Conservation (phyloP, 2,113 vertebrate species). For the Ptilorrhoa leucosticta region DNA sequence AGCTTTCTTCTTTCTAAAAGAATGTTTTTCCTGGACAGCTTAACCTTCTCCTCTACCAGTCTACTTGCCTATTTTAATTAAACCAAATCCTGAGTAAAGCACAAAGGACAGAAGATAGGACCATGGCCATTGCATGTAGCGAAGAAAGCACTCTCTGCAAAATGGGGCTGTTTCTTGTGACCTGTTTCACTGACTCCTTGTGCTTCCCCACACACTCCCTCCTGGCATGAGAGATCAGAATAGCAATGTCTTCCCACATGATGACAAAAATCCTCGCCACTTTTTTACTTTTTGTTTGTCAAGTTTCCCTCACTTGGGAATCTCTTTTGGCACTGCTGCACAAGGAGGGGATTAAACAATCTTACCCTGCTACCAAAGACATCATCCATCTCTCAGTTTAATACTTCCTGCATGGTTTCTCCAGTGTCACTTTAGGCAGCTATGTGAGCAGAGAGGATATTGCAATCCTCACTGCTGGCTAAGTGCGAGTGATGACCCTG, state of each 20-base stretch:
- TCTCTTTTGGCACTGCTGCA: neutral
- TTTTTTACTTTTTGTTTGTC: neutral
- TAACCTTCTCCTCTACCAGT: neutral
- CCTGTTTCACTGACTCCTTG: neutral
- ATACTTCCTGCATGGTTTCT: neutral
- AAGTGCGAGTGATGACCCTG: rapidly evolving
- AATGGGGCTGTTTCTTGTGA: neutral
- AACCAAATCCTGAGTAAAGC: neutral
- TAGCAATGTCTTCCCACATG: neutral
- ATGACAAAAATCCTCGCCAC: neutral
- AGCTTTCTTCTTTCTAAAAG: neutral
- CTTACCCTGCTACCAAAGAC: neutral
- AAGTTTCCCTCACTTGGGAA: neutral
- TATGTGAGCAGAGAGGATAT: neutral
- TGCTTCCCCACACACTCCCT: neutral
- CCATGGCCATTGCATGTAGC: rapidly evolving
- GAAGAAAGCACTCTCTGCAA: neutral
- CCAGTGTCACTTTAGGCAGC: neutral
- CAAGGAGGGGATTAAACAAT: neutral
- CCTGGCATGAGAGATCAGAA: neutral
- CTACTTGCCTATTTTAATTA: neutral
- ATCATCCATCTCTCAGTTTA: neutral
- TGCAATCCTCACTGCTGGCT: neutral
- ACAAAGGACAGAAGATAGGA: neutral
- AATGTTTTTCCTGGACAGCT: neutral